Conservation (phyloP, 1,140 invertebrate species). For the Mamestra configurata region DNA sequence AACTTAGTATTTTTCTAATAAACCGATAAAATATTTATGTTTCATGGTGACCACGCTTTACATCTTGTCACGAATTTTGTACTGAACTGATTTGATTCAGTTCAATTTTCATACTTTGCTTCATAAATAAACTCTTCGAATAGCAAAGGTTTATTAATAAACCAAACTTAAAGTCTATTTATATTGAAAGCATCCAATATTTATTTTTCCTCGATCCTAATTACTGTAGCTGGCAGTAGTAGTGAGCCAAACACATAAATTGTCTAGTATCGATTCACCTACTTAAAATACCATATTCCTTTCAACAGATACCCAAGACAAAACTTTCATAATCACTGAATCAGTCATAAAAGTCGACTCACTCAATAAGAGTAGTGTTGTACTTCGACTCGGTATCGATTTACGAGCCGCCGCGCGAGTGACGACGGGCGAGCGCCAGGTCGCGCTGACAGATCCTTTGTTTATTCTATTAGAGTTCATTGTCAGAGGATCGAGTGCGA, state of each 20-base stretch:
- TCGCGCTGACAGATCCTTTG: constrained; percentile 80
- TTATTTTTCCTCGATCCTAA: background rate
- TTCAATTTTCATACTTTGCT: no score
- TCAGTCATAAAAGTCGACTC: constrained; percentile 76
- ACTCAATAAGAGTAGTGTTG: constrained; percentile 81
- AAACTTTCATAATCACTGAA: constrained; percentile 72
- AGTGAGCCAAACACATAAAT: constrained; percentile 2
- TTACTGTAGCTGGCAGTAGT: background rate
- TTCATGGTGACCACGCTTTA: no score
- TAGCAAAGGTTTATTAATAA: background rate
- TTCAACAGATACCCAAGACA: constrained; percentile 37
- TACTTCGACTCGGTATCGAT: constrained; percentile 79
- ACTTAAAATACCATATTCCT: constrained; percentile 27
- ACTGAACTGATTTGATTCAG: no score
- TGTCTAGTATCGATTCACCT: constrained; percentile 27
- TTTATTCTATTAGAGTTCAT: constrained; percentile 86
- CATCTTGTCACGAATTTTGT: no score
- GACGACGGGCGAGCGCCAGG: constrained; percentile 81
- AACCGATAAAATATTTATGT: no score
- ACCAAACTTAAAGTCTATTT: background rate
- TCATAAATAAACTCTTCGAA: no score
- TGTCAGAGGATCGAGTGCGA: constrained; percentile 83
- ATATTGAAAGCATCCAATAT: background rate
- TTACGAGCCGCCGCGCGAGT: constrained; percentile 77
- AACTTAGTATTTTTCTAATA: no score